Conservation (phyloP, 2,888 invertebrate genomes). For the Augochlorella aurata region DNA sequence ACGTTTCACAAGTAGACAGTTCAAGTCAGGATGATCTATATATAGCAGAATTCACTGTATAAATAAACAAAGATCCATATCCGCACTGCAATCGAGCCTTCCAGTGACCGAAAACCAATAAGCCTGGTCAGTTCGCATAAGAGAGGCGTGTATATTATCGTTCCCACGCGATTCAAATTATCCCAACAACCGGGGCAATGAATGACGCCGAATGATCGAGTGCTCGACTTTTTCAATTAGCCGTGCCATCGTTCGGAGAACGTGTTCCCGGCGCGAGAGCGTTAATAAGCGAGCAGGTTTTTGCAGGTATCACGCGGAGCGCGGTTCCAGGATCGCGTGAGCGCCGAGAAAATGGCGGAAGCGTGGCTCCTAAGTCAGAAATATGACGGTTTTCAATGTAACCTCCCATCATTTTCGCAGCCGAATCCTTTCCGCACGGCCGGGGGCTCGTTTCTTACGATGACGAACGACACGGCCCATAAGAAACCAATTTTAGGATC, state of each 20-base stretch:
- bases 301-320: not conserved
- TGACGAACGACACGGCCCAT: constrained; percentile 57
- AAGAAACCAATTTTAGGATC: constrained; percentile 69
- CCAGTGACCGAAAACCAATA: too few species aligned
- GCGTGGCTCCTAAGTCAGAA: constrained; percentile 41
- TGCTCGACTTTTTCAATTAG: not conserved
- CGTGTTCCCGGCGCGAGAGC: too few species aligned
- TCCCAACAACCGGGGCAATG: too few species aligned
- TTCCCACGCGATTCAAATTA: too few species aligned
- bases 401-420: constrained; percentile 30
- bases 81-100: too few species aligned
- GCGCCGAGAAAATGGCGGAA: constrained; percentile 23
- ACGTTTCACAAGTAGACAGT: too few species aligned
- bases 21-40: too few species aligned
- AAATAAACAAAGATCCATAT: too few species aligned
- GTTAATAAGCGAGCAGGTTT: not conserved
- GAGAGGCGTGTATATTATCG: too few species aligned
- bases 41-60: too few species aligned
- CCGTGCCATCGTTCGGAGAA: too few species aligned
- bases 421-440: constrained; percentile 33
- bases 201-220: not conserved
- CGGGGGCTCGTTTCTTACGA: constrained; percentile 37
- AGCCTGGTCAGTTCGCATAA: too few species aligned
- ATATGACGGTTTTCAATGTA: constrained; percentile 61
- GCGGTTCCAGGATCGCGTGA: not conserved